Evolutionary conservation across 2,797 vertebrate species (phyloP).

Genomic region (Syngnathus acus): DNA sequence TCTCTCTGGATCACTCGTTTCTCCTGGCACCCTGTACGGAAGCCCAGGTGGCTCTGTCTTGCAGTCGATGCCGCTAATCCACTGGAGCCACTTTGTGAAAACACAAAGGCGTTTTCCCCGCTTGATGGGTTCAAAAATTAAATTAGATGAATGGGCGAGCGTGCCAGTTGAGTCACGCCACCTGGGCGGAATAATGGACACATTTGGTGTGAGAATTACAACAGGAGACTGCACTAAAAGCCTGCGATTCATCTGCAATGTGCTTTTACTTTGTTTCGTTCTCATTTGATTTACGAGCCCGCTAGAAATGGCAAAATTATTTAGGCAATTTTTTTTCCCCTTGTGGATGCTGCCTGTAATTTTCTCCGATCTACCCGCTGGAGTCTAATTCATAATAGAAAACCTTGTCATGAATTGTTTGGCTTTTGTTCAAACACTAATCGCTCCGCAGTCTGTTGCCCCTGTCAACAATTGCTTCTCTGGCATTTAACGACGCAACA

Average conservation of each 20-base stretch:
- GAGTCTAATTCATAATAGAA: conserved; percentile 7
- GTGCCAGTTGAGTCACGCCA: conserved; percentile 35
- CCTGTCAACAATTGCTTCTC: conserved; percentile 26
- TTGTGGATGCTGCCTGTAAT: neutral
- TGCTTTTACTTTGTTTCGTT: conserved; percentile 7
- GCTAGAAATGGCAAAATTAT: neutral
- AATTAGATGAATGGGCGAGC: conserved; percentile 44
- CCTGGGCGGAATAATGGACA: conserved; percentile 44
- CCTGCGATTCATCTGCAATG: conserved; percentile 33
- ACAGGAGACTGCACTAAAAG: conserved; percentile 37
- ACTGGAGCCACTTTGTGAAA: conserved; percentile 31
- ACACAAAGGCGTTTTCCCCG: conserved; percentile 35
- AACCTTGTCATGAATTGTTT: conserved; percentile 29
- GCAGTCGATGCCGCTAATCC: conserved; percentile 33
- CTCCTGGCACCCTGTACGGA: conserved; percentile 23
- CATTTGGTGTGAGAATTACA: conserved; percentile 39
- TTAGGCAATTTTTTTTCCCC: neutral
- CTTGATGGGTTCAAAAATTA: conserved; percentile 33
- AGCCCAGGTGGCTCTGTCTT: conserved; percentile 43
- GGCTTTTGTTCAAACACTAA: conserved; percentile 22
- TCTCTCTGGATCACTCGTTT: conserved; percentile 20
- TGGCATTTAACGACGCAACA: conserved; percentile 23
- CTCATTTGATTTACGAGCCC: neutral
- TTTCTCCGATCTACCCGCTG: neutral
- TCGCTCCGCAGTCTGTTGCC: conserved; percentile 15